Evolutionary conservation across 2,797 vertebrate genomes (phyloP), one percentile per base, ranked within the genome.

Genomic region (Nothura maculosa): DNA sequence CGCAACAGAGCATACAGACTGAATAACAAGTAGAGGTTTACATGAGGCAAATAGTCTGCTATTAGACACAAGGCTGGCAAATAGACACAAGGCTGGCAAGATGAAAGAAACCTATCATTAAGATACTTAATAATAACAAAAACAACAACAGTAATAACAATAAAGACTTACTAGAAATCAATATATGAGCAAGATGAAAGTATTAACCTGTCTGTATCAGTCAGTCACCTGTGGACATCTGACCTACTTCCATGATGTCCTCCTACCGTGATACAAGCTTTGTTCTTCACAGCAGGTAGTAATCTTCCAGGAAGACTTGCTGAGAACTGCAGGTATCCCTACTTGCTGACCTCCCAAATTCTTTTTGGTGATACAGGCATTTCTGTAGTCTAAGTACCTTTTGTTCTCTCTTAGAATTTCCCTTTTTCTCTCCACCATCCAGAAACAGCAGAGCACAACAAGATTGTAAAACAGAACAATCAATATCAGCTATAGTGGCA

Each of bases 271-370:
- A 90, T 89, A 89, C 45, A 95, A 93, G 90, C 61, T 93, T 95
- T 94, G 43, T 81, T 92, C 94, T 80, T 80, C 72, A 48, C 87
- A 92, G 87, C 62, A 96, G 68, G 85, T 83, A 96, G 77, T 77
- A 97, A 97, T 91, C 92, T 81, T 95, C 81, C 91, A 90, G 80
- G 66, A 94, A 73, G 91, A 85, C 81, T 66, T 91, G 85, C 94
- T 96, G 93, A 96, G 77, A 96, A 86, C 89, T 80, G 92, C 74
- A 91, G 52, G 72, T 72, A 79, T 40, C n/a, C 38, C 30, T 85
- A 54, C 82, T 93, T 96, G 83, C 85, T 96, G 90, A 86, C 94
- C 52, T 95, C 55, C 87, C 63, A 95, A 89, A 89, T 85, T 90
- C 89, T 30, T 82, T 93, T 93, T 68, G 84, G 81, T n/a, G 36